Evolutionary conservation across 2,888 invertebrate species (phyloP), one percentile per base, ranked within the genome.

Genomic region (Crepidodera aurea): DNA sequence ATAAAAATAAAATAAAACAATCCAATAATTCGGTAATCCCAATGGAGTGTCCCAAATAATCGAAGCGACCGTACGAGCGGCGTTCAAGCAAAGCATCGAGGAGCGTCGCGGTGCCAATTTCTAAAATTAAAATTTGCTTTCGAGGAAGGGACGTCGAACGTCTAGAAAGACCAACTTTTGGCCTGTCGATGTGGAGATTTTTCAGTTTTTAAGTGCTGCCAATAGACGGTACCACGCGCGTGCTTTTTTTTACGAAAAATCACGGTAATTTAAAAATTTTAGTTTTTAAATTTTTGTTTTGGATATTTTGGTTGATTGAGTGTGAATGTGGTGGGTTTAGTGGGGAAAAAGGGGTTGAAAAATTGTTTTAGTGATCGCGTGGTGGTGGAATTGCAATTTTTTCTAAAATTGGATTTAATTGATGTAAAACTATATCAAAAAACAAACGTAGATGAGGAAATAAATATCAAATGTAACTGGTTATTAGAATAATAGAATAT

Each of bases 41-140:
- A 39, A 54, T 42, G 13, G 37, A 53, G 19, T 39, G 37, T 19
- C 15, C 51, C 29, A 42, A 19, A 53, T 44, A 18, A 46, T 56
- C 34, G 19, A 32, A 46, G n/a, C 13, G 6, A 27, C 12, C 53
- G 53, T 40, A 34, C 5, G 16, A 51, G 53, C 18, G 19, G 37
- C 59, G 46, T 19, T 46, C 29, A 51, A 42, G 32, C 37, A 53
- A 34, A 44, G 37, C 53, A n/a, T n/a, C n/a, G 53, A 12, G 25
- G 40, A 44, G 83, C 85, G 85, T 84, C 83, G 82, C 83, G 78
- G 83, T 84, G 86, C 86, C 86, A 86, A 86, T 83, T 60, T 83
- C 85, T 86, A 86, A 86, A 85, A 83, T 84, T 83, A 86, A 85
- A 84, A 72, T 60, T 69, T 65, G 67, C 65, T 66, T 60, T 79